Evolutionary conservation across 1,140 invertebrate genomes (phyloP), one percentile per base, ranked within the genome.

Genomic region (Diabrotica virgifera): DNA sequence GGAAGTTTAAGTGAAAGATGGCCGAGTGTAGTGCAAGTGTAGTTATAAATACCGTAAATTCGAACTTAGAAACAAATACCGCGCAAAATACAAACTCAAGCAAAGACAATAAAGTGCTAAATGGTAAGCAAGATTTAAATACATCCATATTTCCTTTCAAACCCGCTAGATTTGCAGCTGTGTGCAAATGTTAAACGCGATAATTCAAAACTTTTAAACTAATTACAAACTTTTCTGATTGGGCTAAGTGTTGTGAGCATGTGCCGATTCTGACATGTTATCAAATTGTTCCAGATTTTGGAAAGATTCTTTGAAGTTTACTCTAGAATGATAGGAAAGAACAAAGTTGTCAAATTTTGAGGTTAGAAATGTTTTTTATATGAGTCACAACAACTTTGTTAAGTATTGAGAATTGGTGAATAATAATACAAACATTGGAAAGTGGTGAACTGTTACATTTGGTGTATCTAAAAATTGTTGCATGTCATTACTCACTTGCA

Each of bases 1-100:
- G 24, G 72, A 76, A 74, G 69, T 76, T 75, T 74, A 66, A 72
- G 68, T 65, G 66, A 65, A 77, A 76, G 66, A 78, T 78, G 77
- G 76, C 77, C 62, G 77, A 77, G 71, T 67, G 70, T 70, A 72
- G 69, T 74, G 66, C 67, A 63, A 72, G 66, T 69, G 61, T 64
- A 59, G 70, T 69, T 64, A 69, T 59, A 69, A 76, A 72, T 72
- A 73, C 63, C 64, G 66, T 70, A 72, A 76, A 71, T 72, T 66
- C 62, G 57, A 69, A 70, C 61, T 72, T 66, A 61, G 68, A 70
- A 68, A 65, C 54, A 50, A 70, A 66, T 68, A 57, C 52, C 40
- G 67, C 59, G 50, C 64, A 67, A 58, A 61, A 56, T 65, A 68
- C 36, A 12, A 67, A 70, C 40, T 53, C 59, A 53, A 56, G 14